These are phyloP conservation scores for Chirona hameri DNA, from an alignment of 2,888 invertebrate species.

Conservation along the genomic window DNA sequence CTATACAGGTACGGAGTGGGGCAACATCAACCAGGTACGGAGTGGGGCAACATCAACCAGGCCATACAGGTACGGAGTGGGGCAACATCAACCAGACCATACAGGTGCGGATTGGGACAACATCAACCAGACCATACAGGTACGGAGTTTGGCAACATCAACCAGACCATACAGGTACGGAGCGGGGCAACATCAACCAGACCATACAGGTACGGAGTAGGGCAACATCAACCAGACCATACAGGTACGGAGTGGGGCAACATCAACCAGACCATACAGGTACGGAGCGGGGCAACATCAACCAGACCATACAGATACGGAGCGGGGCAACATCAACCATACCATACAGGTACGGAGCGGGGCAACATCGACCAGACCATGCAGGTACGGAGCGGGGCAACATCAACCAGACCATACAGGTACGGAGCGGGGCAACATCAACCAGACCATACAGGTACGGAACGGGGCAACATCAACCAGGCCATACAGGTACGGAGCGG, in stretches of 20 bases:
- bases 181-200: constrained; percentile 74
- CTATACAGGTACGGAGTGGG: no score
- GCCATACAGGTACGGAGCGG: no score
- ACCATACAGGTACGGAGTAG: no score
- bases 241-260: no score
- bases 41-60: constrained; percentile 74
- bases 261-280: constrained; percentile 65
- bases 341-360: no score
- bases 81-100: no score
- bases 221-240: constrained; percentile 74
- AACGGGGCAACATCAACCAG: constrained; percentile 74
- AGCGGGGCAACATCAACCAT: constrained; percentile 74
- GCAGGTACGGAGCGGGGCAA: no score
- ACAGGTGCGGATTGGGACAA: constrained; percentile 63
- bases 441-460: no score
- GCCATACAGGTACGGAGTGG: no score
- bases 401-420: constrained; percentile 65
- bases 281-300: constrained; percentile 85
- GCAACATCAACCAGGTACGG: constrained; percentile 73
- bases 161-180: no score
- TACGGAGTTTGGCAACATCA: no score
- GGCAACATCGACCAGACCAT: constrained; percentile 74
- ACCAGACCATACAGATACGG: no score
- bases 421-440: constrained; percentile 85
- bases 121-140: constrained; percentile 65